Base-by-base conservation (phyloP, 2,113 vertebrate genomes). In the Anhinga rufa region DNA sequence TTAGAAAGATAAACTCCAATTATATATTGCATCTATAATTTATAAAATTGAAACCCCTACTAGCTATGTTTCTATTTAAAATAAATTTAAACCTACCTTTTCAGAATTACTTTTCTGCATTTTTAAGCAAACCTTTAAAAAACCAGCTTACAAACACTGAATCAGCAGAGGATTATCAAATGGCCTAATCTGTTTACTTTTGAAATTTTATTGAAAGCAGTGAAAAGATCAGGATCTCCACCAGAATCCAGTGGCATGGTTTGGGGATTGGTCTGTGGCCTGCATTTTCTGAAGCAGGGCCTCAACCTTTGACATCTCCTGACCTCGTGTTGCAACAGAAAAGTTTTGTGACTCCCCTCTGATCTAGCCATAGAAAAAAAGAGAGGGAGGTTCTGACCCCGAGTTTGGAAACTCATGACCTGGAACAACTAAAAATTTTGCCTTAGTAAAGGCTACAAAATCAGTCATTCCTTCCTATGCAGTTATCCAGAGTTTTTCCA, bases 281-380 rank as follows among this genome's bases (percentile, higher is more conserved):
- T 62, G 70, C 68, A 8, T 76, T 92, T 90, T 70, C 78, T 92
- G 66, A 75, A 71, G 83, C 74, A 42, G 52, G 58, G 81, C 88
- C 77, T 80, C 80, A 87, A 20, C 95, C 81, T 95, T 93, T 95
- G 91, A 46, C 84, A 72, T 62, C 68, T 86, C 75, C 77, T 91
- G 95, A 95, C 87, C 81, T 55, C 4, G 1, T n/a, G 36, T 70
- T 72, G 82, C 78, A 58, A 91, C 89, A 85, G 81, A 69, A 72
- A 48, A 52, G 52, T 87, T 94, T 76, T 57, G 78, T 93, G 95
- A 85, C 71, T 89, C 70, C 81, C 75, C 81, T 91, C 83, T 65
- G 62, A 85, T 82, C 42, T 52, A 87, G 49, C 36, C 66, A 42
- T 11, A 80, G 66, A 57, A 81, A 83, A 82, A 90, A 44, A 81